phyloP scores from a whole-genome alignment of 2,888 invertebrate species.

The Chymomyza caudatula region DNA sequence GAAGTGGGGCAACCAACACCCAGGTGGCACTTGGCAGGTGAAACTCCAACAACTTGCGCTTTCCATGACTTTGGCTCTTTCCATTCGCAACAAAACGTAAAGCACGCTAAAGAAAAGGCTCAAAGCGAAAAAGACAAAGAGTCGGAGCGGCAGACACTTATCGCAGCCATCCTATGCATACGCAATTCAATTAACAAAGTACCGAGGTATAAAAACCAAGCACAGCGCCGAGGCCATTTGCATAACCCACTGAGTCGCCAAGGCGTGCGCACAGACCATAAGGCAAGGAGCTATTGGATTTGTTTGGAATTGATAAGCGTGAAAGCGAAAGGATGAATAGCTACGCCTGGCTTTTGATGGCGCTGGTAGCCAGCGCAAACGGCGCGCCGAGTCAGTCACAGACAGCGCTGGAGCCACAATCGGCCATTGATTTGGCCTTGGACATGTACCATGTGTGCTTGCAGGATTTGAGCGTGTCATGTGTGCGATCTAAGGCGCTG shows the following conservation, averaged over 20 bases:
- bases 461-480: conserved; percentile 84
- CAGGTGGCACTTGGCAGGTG: conserved; percentile 40
- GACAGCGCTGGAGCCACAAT: conserved; percentile 74
- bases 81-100: conserved; percentile 42
- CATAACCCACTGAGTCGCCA: conserved; percentile 76
- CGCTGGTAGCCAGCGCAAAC: conserved; percentile 49
- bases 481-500: conserved; percentile 88
- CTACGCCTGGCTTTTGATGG: conserved; percentile 55
- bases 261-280: conserved; percentile 56
- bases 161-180: conserved; percentile 33
- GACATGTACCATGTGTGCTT: conserved; percentile 85
- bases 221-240: conserved; percentile 68
- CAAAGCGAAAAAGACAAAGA: conserved; percentile 34
- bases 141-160: conserved; percentile 34
- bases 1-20: conserved; percentile 1
- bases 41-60: conserved; percentile 63
- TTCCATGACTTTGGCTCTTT: conserved; percentile 55
- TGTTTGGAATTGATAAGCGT: conserved; percentile 8
- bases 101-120: conserved; percentile 45
- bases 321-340: conserved; percentile 66
- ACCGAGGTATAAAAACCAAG: conserved; percentile 77
- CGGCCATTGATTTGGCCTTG: conserved; percentile 82
- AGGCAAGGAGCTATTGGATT: conserved; percentile 9
- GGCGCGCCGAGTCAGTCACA: conserved; percentile 78
- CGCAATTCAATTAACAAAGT: conserved; percentile 71